Percentiles rank a stretch among this genome's conserved stretches.
Conservation (phyloP, 1,140 invertebrate species). For the Heliconius himera region DNA sequence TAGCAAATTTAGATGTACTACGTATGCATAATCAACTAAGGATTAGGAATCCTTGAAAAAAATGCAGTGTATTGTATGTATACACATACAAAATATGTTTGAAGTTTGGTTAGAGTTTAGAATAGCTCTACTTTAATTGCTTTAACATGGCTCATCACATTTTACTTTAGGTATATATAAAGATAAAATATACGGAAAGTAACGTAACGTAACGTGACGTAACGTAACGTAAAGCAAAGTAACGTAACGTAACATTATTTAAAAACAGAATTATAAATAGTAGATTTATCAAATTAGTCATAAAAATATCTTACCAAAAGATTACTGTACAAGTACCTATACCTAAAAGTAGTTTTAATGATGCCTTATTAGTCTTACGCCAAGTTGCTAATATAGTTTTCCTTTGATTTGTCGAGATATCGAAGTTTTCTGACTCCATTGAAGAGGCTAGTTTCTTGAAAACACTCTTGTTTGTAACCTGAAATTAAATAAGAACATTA, state of each 20-base stretch:
- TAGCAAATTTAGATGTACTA: too few species aligned
- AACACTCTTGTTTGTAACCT: conserved; percentile 18
- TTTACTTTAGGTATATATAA: too few species aligned
- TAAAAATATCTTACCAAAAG: conserved; percentile 44
- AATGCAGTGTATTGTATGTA: too few species aligned
- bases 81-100: too few species aligned
- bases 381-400: conserved; percentile 48
- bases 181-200: too few species aligned
- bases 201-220: too few species aligned
- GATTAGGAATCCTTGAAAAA: too few species aligned
- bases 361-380: conserved; percentile 44
- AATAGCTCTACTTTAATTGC: too few species aligned
- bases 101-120: too few species aligned
- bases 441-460: conserved; percentile 51
- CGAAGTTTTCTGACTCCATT: conserved; percentile 58
- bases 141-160: too few species aligned
- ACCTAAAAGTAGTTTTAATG: conserved; percentile 45
- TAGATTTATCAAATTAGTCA: not conserved
- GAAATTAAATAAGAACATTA: not conserved
- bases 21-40: too few species aligned
- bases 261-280: not conserved
- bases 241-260: not conserved
- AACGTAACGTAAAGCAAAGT: too few species aligned
- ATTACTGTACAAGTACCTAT: conserved; percentile 51
- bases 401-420: conserved; percentile 50